Conservation (phyloP, 2,888 invertebrate species). For the Smittia aterrima region DNA sequence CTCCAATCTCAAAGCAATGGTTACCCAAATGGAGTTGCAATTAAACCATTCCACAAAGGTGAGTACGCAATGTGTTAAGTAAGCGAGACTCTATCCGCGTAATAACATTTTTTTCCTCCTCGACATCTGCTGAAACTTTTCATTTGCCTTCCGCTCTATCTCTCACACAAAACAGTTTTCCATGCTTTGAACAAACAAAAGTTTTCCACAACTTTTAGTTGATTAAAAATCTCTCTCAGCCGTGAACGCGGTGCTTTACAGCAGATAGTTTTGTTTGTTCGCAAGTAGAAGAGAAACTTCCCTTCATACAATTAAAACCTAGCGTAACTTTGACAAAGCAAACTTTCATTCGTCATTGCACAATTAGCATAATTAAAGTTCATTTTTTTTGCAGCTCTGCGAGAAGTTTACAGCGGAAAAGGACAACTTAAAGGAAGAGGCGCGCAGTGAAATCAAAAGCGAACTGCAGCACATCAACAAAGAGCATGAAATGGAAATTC, state of each 20-base stretch:
- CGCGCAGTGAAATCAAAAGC: slow-evolving; percentile 62
- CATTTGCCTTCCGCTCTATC: background rate
- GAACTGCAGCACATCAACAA: slow-evolving; percentile 63
- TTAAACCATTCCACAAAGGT: slow-evolving; percentile 65
- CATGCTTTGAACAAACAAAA: background rate
- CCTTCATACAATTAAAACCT: too few species aligned
- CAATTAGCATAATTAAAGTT: background rate
- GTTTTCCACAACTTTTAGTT: background rate
- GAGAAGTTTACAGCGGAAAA: slow-evolving; percentile 59
- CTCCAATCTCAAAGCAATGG: slow-evolving; percentile 59
- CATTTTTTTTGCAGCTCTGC: slow-evolving; percentile 43
- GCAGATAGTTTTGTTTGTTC: background rate
- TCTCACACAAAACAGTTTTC: background rate
- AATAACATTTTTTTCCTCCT: background rate
- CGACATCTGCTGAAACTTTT: background rate
- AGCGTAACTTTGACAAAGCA: too few species aligned
- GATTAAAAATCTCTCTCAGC: background rate
- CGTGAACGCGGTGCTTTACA: background rate
- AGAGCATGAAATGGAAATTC: slow-evolving; percentile 73
- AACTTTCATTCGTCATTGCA: too few species aligned
- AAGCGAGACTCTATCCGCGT: background rate
- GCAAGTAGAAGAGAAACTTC: too few species aligned
- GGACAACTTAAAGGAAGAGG: slow-evolving; percentile 59
- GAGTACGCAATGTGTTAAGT: slow-evolving; percentile 42
- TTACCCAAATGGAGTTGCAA: slow-evolving; percentile 66